Conservation (phyloP, 1,140 invertebrate species). For the Lordiphosa mommai region DNA sequence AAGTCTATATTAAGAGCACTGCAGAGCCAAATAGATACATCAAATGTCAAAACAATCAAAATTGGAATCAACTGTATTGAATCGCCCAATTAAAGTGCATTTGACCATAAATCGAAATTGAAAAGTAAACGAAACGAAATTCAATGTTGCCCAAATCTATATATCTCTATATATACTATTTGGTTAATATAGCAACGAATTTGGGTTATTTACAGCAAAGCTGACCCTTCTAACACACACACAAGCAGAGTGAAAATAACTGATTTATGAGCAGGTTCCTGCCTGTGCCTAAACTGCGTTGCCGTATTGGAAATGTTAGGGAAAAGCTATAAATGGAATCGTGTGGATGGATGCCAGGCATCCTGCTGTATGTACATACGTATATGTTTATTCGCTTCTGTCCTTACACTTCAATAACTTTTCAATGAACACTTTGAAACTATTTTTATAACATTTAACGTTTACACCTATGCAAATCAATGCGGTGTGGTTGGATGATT, state of each 20-base stretch:
- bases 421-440: constrained; percentile 75
- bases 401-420: constrained; percentile 69
- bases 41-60: constrained; percentile 39
- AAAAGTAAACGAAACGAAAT: constrained; percentile 34
- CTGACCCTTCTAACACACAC: background rate
- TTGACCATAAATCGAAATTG: constrained; percentile 39
- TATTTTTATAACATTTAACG: constrained; percentile 66
- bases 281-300: constrained; percentile 4
- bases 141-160: constrained; percentile 25
- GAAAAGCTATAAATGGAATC: constrained; percentile 45
- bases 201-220: constrained; percentile 39
- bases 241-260: constrained; percentile 23
- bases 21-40: constrained; percentile 34
- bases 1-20: constrained; percentile 25
- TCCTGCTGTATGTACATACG: constrained; percentile 54
- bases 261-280: constrained; percentile 44
- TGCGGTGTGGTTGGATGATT: constrained; percentile 24
- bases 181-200: constrained; percentile 7
- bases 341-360: constrained; percentile 21
- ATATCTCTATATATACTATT: constrained; percentile 7
- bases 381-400: constrained; percentile 55
- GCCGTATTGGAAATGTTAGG: background rate
- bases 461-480: constrained; percentile 49
- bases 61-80: background rate
- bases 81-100: constrained; percentile 60